Evolutionary conservation across 2,888 invertebrate species (phyloP), one percentile per base, ranked within the genome.

Genomic region (Osedax fenrisi): DNA sequence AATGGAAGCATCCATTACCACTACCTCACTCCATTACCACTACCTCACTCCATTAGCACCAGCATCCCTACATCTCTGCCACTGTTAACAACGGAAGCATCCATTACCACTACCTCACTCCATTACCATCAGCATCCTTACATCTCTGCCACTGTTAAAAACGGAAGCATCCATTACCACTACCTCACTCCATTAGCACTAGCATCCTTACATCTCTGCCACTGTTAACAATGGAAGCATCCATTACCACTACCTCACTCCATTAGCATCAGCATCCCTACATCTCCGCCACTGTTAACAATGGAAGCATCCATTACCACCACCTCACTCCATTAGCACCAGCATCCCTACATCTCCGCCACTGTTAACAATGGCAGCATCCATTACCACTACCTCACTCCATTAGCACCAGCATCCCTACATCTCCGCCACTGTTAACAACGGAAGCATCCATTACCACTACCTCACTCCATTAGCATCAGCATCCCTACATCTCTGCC

Each of bases 101-200:
- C 77, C 90, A 91, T 83, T 99, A 98, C 85, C 98, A 99, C 85
- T 97, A 99, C 85, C 41, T 13, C 85, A 24, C 73, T 17, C 17
- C 26, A 25, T 2, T 71, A 96, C 95, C 97, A 97, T 85, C 92
- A 92, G 82, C 97, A 98, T 87, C 98, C 98, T 0, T 99, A 92
- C 85, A 90, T 98, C 80, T 96, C 96, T 74, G 94, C 92, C 2
- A 98, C 97, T 96, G 89, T 99, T 1, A 96, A 94, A 85, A 97
- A 99, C 86, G 98, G 98, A 21, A 88, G 91, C 1, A 87, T 93
- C 77, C 90, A 91, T 83, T 99, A 98, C 85, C 98, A 99, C 85
- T 97, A 99, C 85, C 41, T 13, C 85, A 24, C 73, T 17, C 17
- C 26, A 25, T 2, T 71, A 96, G 95, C 97, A 97, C 85, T 92